Evolutionary conservation across 2,113 vertebrate genomes (phyloP), one percentile per base, ranked within the genome.

Genomic region (Gallinago jamesoni): DNA sequence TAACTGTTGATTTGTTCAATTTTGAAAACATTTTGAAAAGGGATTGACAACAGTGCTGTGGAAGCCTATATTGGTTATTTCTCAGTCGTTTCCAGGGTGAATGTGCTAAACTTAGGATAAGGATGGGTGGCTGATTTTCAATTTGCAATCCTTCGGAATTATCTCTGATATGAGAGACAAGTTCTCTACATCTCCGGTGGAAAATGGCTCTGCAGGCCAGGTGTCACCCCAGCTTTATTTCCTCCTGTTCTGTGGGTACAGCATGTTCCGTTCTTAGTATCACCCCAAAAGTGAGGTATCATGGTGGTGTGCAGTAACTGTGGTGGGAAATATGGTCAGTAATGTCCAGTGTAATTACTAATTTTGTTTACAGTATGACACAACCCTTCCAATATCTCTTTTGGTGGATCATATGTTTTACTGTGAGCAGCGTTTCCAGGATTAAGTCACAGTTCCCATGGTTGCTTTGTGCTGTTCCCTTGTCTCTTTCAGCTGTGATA

Each of bases 221-320:
- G 9, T 73, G 69, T 83, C 24, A 31, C 4, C 4, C 21, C 14
- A 60, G 39, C 12, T 14, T 63, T 73, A 7, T 72, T 17, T 55
- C 14, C 12, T 72, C 9, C 27, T 8, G 1, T 55, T 74, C 37
- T 60, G 5, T 68, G 33, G 18, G 6, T 31, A 14, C 22, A 6
- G 16, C 37, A 9, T 0, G 1, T 5, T 56, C 50, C 67, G 7
- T 59, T 45, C 41, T 74, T 39, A 63, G 9, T 4, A 14, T 21
- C 31, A 75, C 18, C 23, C 23, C 37, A 50, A 73, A 83, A 37
- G 5, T 3, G 17, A 50, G 4, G 4, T n/a, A 21, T 43, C 4
- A 1, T 2, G 0, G 4, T 0, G 2, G 3, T 33, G 22, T 66
- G 35, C 27, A 30, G 14, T 25, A 77, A 1, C 6, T 55, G 1